These are phyloP conservation scores for Epirrhoe alternata DNA, from an alignment of 2,888 invertebrate genomes.

Conservation along the genomic window DNA sequence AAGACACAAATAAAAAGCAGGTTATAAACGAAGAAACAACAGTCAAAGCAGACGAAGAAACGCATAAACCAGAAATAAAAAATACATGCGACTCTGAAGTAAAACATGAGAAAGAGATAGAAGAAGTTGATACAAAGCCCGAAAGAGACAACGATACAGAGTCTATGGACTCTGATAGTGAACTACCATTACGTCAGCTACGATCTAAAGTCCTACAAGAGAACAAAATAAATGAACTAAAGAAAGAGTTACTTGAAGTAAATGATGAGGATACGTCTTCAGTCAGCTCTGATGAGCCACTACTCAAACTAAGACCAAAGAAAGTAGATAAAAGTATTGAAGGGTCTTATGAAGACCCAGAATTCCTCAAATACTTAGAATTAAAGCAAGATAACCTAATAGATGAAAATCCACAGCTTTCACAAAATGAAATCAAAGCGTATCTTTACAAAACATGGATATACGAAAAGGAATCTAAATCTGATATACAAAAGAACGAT, in stretches of 20 bases:
- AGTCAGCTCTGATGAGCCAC: conserved; percentile 28
- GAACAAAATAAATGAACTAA: conserved; percentile 23
- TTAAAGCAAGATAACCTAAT: conserved; percentile 74
- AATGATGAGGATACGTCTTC: conserved; percentile 53
- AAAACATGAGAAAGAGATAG: neutral
- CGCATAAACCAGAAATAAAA: neutral
- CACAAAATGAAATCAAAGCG: conserved; percentile 68
- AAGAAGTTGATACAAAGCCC: conserved; percentile 9
- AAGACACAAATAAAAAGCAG: neutral
- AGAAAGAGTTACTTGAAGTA: conserved; percentile 54
- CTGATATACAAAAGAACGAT: conserved; percentile 61
- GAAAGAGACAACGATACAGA: conserved; percentile 17
- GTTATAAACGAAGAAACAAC: conserved; percentile 1
- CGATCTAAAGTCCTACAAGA: conserved; percentile 18
- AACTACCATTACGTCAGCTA: conserved; percentile 23
- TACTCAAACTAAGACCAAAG: conserved; percentile 20
- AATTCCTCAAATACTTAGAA: conserved; percentile 79
- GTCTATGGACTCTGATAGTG: conserved; percentile 28
- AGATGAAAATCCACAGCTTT: conserved; percentile 79
- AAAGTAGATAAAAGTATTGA: conserved; percentile 30
- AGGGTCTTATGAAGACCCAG: conserved; percentile 57
- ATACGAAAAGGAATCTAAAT: conserved; percentile 69
- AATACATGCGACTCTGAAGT: neutral
- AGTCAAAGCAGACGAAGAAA: neutral
- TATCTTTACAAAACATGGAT: conserved; percentile 82